A percentile compares a stretch with the other conserved stretches of the same genome.
Conservation (phyloP, 2,888 invertebrate species). For the Acheta domesticus region DNA sequence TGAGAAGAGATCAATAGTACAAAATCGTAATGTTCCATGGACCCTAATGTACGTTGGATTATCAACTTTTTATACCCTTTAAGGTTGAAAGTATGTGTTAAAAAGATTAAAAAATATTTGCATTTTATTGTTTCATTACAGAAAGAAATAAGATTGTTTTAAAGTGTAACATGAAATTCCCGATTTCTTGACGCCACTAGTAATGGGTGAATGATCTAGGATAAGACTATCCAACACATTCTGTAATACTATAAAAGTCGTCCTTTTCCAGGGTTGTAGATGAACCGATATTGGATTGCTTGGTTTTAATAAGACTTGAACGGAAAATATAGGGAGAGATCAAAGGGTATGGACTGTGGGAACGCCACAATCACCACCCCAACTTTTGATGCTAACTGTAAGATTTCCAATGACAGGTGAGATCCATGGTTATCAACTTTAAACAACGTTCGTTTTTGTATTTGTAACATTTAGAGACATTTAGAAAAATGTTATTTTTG, state of each 20-base stretch:
- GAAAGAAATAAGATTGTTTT: no score
- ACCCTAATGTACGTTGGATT: no score
- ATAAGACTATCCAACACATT: constrained; percentile 31
- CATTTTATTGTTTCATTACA: no score
- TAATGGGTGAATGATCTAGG: constrained; percentile 31
- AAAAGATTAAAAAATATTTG: no score
- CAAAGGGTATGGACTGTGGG: background rate
- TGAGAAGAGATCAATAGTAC: no score
- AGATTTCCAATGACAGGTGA: background rate
- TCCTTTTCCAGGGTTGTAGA: constrained; percentile 30
- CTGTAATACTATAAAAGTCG: constrained; percentile 32
- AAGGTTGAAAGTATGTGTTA: no score
- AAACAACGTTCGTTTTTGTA: no score
- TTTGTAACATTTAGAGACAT: no score
- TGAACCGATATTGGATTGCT: constrained; percentile 27
- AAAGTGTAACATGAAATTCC: constrained; percentile 28
- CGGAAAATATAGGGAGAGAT: background rate
- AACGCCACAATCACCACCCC: background rate
- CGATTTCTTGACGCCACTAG: constrained; percentile 31
- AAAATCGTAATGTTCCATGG: no score
- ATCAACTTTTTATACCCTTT: no score
- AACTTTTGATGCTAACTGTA: background rate
- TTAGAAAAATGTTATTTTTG: no score
- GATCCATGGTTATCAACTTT: background rate
- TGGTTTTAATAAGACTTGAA: constrained; percentile 32